These are phyloP conservation scores for Nowickia ferox DNA, from an alignment of 2,888 invertebrate genomes.

Conservation along the genomic window DNA sequence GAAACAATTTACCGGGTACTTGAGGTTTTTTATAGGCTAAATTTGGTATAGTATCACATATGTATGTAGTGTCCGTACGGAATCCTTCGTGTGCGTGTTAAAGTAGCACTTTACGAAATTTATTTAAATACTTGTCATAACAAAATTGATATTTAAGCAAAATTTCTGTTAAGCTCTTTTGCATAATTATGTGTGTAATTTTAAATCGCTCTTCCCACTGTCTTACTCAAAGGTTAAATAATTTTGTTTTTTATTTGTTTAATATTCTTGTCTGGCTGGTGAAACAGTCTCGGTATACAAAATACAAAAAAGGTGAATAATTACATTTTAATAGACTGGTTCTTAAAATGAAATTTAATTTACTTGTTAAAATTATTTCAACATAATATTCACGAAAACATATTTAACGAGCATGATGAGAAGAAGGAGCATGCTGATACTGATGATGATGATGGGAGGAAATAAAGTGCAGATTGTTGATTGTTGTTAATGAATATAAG, in stretches of 20 bases:
- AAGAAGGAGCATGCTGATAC: not conserved
- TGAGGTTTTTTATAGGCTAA: too few species aligned
- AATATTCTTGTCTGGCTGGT: conserved; percentile 50
- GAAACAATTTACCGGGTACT: too few species aligned
- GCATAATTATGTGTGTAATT: not conserved
- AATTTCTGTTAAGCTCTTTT: not conserved
- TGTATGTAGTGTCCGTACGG: too few species aligned
- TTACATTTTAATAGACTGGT: conserved; percentile 79
- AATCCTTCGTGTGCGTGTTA: too few species aligned
- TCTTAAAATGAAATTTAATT: conserved; percentile 65
- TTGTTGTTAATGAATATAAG: conserved; percentile 45
- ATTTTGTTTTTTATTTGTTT: not conserved
- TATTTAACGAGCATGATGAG: conserved; percentile 10
- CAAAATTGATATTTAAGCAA: too few species aligned
- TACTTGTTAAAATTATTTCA: conserved; percentile 55
- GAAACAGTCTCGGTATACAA: conserved; percentile 30
- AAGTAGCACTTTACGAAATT: too few species aligned
- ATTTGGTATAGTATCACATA: too few species aligned
- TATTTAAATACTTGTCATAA: too few species aligned
- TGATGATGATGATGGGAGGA: not conserved
- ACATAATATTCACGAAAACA: conserved; percentile 33
- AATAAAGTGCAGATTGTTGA: conserved; percentile 1
- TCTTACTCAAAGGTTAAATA: not conserved
- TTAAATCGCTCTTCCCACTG: not conserved
- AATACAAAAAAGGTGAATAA: conserved; percentile 76